phyloP scores from a whole-genome alignment of 53 echinoderm and acorn worm genomes.

The Zoroaster sp. region DNA sequence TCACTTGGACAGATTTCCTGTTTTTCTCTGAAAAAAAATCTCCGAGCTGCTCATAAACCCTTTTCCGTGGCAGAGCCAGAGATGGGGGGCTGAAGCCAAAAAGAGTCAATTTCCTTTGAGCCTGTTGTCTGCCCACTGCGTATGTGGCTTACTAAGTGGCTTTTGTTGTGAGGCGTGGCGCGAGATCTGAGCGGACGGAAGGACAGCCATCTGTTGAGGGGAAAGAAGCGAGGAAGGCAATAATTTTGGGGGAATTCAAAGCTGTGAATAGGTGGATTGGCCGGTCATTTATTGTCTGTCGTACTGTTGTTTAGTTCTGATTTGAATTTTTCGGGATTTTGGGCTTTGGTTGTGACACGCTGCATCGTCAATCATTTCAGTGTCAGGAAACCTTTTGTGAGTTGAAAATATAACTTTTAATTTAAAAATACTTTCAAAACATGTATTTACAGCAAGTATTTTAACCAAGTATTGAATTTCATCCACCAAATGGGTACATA shows the following conservation, averaged over 20 bases:
- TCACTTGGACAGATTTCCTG: conserved; percentile 52
- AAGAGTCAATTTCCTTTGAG: conserved; percentile 34
- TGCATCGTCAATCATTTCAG: background rate
- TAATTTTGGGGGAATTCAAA: background rate
- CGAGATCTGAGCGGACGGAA: background rate
- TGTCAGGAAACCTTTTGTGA: background rate
- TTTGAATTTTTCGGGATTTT: background rate
- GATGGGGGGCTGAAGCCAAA: background rate
- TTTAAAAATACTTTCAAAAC: too few species aligned
- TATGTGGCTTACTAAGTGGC: background rate
- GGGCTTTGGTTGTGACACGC: background rate
- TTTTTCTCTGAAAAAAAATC: conserved; percentile 39
- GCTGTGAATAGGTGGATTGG: background rate
- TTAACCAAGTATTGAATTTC: too few species aligned
- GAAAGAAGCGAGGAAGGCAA: background rate
- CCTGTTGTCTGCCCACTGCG: background rate
- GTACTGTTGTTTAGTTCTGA: background rate
- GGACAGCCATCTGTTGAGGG: conserved; percentile 29
- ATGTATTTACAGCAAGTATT: too few species aligned
- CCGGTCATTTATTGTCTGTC: conserved; percentile 1
- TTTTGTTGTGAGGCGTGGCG: conserved; percentile 12
- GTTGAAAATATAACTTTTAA: background rate
- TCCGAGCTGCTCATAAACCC: background rate
- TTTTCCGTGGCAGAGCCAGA: background rate
- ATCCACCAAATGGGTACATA: too few species aligned